Evolutionary conservation across 2,113 vertebrate species (phyloP).

Genomic region (Pterocles burchelli): DNA sequence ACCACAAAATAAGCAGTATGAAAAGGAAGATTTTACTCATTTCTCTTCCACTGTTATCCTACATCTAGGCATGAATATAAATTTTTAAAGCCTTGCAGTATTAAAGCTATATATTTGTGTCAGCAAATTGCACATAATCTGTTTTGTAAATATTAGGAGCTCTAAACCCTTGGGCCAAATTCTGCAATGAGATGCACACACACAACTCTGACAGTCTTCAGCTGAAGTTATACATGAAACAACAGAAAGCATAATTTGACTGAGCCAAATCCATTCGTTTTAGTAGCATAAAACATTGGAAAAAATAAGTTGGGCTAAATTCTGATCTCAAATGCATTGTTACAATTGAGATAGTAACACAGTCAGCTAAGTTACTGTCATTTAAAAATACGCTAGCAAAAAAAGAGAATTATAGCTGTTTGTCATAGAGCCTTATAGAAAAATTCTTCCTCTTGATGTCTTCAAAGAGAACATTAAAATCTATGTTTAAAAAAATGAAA

Average conservation of each 20-base stretch:
- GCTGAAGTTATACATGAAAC: neutral
- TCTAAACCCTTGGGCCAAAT: constrained; percentile 37
- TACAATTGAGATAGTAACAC: neutral
- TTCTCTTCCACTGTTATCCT: neutral
- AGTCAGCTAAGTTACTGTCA: neutral
- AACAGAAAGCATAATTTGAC: neutral
- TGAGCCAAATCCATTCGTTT: neutral
- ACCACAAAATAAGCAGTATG: neutral
- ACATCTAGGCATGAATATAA: constrained; percentile 21
- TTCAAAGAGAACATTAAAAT: neutral
- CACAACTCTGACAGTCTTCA: neutral
- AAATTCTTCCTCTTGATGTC: neutral
- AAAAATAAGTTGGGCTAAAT: neutral
- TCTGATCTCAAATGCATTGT: neutral
- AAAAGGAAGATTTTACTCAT: constrained; percentile 4
- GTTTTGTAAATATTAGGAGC: constrained; percentile 40
- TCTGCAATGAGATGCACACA: neutral
- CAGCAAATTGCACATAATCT: constrained; percentile 21
- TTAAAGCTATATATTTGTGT: constrained; percentile 55
- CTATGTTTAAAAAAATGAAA: neutral
- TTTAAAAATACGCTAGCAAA: neutral
- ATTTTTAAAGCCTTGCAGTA: constrained; percentile 30
- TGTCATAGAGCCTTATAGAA: neutral
- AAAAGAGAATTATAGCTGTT: neutral
- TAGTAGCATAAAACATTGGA: neutral